A percentile compares a stretch with the other conserved stretches of the same genome.
Conservation (phyloP, 2,797 vertebrate genomes). For the Scolopax rusticola region DNA sequence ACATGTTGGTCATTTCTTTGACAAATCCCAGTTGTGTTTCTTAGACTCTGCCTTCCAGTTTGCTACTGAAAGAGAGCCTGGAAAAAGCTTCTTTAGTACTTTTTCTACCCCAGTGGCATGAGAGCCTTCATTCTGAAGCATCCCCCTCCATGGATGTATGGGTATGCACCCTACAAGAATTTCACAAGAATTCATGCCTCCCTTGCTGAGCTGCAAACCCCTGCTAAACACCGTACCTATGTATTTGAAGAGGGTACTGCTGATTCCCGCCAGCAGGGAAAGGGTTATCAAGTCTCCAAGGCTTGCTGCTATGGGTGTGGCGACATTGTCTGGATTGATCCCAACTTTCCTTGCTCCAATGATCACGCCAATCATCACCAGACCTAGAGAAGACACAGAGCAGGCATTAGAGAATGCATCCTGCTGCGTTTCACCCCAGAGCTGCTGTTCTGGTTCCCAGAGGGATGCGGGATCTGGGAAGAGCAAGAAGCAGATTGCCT, state of each 20-base stretch:
- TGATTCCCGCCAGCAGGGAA: slow-evolving; percentile 89
- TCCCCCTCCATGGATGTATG: background rate
- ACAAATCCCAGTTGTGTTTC: background rate
- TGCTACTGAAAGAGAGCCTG: background rate
- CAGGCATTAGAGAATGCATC: background rate
- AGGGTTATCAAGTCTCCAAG: slow-evolving; percentile 94
- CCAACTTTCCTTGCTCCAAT: slow-evolving; percentile 89
- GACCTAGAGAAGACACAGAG: slow-evolving; percentile 75
- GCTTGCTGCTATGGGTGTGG: slow-evolving; percentile 95
- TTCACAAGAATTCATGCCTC: background rate
- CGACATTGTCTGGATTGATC: slow-evolving; percentile 96
- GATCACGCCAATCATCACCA: slow-evolving; percentile 93
- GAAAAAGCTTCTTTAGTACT: background rate
- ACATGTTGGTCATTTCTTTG: background rate
- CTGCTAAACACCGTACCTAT: slow-evolving; percentile 79
- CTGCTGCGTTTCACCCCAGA: background rate
- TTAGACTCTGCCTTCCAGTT: background rate
- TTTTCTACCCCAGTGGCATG: background rate
- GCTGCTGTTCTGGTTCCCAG: background rate
- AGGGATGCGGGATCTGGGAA: accelerated
- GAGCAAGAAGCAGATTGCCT: background rate
- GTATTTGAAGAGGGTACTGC: slow-evolving; percentile 87
- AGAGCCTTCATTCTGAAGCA: background rate
- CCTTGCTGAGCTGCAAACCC: background rate
- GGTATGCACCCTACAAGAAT: background rate